phyloP scores from a whole-genome alignment of 2,113 vertebrate species.

The Myotis yumanensis region DNA sequence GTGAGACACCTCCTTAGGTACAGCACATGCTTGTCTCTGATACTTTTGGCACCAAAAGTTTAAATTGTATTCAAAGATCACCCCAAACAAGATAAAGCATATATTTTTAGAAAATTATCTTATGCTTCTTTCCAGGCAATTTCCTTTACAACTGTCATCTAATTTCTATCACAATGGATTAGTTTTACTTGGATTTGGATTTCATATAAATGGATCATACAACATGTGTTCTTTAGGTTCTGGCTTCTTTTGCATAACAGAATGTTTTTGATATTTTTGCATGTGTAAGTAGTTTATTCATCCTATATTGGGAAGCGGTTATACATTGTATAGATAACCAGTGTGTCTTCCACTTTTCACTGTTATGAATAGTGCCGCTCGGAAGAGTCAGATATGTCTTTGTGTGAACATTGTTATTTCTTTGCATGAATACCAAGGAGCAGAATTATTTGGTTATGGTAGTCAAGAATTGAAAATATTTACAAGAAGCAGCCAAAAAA shows the following conservation, averaged over 20 bases:
- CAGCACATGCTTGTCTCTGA: neutral
- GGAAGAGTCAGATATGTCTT: neutral
- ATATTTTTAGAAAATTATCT: neutral
- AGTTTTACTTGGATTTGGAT: neutral
- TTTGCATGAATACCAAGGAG: neutral
- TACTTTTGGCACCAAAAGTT: neutral
- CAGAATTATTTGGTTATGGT: neutral
- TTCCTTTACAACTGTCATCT: neutral
- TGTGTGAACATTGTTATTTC: neutral
- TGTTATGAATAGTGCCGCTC: neutral
- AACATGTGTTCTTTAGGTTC: neutral
- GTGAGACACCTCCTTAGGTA: neutral
- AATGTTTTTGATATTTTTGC: slow-evolving; percentile 36
- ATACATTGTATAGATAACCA: neutral
- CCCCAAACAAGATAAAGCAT: neutral
- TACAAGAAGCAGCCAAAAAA: neutral
- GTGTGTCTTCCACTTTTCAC: neutral
- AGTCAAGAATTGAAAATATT: neutral
- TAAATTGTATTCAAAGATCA: neutral
- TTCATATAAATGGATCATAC: neutral
- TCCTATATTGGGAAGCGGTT: neutral
- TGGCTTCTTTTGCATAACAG: neutral
- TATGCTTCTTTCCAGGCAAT: neutral
- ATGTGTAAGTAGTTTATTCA: neutral
- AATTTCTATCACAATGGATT: slow-evolving; percentile 4